Base-by-base conservation (phyloP, 2,797 vertebrate genomes). In the Gobionotothen gibberifrons region DNA sequence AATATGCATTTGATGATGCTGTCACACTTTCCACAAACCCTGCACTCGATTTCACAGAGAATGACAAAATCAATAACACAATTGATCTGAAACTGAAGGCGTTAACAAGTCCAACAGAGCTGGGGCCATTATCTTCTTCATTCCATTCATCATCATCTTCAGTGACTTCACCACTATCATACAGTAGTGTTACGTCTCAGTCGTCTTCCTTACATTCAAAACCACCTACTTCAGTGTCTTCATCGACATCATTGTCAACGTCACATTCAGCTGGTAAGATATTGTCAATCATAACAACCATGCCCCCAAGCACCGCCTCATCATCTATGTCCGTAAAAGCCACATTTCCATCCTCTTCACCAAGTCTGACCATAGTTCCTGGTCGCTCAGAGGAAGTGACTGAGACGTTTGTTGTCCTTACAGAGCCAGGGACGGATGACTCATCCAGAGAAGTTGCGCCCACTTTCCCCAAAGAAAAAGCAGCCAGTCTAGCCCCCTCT, bases 351-450 rank as follows among this genome's bases (percentile, higher is more conserved):
- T 63, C 68, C 9, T 60, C 29, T 51, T 68, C 70, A 12, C 55
- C 81, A 43, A 59, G 53, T 79, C 60, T 78, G 42, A 78, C 22
- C 39, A 42, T 74, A 61, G 36, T 61, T 68, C 67, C 51, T 42
- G 36, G 57, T 66, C 74, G 0, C 61, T 78, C 51, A 43, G 64
- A 73, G 55, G 54, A 74, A 83, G 90, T 93, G 89, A 93, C 91
- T 85, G 87, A 91, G 91, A 85, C 84, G 14, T 92, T 86, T 95
- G 92, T 93, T 96, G 87, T 97, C 90, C 90, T 95, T 96, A 83
- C 96, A 99, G 98, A 93, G 88, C 84, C 85, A 78, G 87, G 92
- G 78, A 85, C 80, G 82, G 94, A 94, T 80, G 95, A 95, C 73
- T 81, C 95, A 77, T 94, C 95, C 58, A 91, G 92, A 84, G 93